Percentiles rank a stretch among this genome's conserved stretches.
Conservation (phyloP, 37 sponge, comb jelly and placozoan species). For the Dysidea cf. avara region DNA sequence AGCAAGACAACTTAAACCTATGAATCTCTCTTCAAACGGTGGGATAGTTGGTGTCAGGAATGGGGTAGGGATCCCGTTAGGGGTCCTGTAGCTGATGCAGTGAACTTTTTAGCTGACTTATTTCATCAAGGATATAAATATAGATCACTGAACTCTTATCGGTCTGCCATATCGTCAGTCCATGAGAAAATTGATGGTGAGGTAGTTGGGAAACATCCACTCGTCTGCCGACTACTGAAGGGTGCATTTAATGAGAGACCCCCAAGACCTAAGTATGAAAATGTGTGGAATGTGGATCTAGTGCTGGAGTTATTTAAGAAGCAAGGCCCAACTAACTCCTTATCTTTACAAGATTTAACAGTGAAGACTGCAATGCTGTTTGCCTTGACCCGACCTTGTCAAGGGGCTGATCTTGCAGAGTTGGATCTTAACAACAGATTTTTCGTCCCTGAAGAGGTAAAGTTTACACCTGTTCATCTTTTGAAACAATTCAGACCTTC, state of each 20-base stretch:
- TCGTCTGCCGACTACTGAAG: background rate
- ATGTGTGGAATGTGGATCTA: conserved; percentile 4
- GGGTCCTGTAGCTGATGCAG: background rate
- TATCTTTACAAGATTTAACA: background rate
- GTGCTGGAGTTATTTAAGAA: too few species aligned
- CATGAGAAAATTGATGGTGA: background rate
- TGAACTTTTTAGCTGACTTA: background rate
- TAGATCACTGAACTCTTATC: conserved; percentile 6
- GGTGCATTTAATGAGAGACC: conserved; percentile 5
- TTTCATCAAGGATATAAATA: conserved; percentile 21
- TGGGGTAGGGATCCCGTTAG: background rate
- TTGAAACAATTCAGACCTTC: too few species aligned
- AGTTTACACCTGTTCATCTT: too few species aligned
- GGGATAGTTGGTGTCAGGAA: conserved; percentile 14
- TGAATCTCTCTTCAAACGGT: conserved; percentile 4
- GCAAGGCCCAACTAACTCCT: background rate
- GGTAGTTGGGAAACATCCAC: conserved; percentile 3
- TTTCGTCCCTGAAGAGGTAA: too few species aligned
- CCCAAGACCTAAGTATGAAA: background rate
- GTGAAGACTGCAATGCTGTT: background rate
- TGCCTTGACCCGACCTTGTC: conserved; percentile 1
- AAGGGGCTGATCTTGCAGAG: too few species aligned
- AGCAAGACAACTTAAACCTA: background rate
- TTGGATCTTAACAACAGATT: too few species aligned
- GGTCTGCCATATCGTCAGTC: conserved; percentile 17